Conservation (phyloP, 2,797 vertebrate genomes). For the Cryptoblepharus egeriae region DNA sequence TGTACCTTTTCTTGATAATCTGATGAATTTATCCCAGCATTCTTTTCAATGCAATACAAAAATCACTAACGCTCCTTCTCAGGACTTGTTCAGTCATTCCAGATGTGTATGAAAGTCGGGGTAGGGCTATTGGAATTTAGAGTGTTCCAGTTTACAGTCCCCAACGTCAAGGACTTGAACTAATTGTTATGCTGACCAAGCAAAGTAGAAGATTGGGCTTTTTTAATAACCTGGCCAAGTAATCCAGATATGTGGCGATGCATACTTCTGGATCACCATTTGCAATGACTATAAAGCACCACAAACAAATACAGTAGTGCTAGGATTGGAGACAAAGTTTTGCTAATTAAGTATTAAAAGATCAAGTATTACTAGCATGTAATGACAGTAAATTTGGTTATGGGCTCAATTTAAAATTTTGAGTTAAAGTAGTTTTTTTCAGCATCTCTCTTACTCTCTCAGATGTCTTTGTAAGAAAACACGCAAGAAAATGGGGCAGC, state of each 20-base stretch:
- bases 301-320: no score
- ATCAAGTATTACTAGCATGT: no score
- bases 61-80: slow-evolving; percentile 29
- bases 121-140: neutral
- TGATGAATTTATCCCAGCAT: slow-evolving; percentile 3
- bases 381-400: no score
- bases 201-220: neutral
- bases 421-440: no score
- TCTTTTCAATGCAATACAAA: slow-evolving; percentile 6
- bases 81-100: slow-evolving; percentile 39
- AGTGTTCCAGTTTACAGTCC: neutral
- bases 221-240: neutral
- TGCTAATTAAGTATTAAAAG: no score
- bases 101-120: neutral
- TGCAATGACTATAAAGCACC: no score
- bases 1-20: slow-evolving; percentile 18
- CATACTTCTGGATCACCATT: no score
- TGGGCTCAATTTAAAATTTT: no score
- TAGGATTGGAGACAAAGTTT: no score
- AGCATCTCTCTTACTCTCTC: no score
- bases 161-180: neutral
- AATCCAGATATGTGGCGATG: neutral
- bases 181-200: neutral
- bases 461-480: no score
- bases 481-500: no score